Evolutionary conservation across 2,113 vertebrate species (phyloP).

Genomic region (Nothocercus julius): DNA sequence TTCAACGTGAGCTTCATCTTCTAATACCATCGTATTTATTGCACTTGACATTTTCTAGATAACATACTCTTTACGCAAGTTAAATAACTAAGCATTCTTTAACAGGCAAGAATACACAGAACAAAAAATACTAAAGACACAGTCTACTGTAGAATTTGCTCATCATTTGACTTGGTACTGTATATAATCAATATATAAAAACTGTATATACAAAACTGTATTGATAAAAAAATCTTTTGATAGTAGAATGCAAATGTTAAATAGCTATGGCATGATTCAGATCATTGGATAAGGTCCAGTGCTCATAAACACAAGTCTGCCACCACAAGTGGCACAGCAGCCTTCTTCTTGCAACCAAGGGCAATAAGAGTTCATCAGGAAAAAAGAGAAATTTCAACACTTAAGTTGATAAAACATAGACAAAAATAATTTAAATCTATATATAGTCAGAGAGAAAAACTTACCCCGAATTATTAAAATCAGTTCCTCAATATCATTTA

Average conservation of each 20-base stretch:
- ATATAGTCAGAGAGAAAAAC: neutral
- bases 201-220: no score
- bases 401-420: neutral
- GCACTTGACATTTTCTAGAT: neutral
- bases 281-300: neutral
- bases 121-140: neutral
- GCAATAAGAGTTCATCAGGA: neutral
- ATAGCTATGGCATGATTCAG: neutral
- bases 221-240: neutral
- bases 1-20: neutral
- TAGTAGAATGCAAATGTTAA: neutral
- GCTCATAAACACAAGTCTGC: neutral
- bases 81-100: neutral
- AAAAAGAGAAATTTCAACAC: neutral
- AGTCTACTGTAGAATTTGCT: neutral
- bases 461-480: neutral
- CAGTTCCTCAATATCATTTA: neutral
- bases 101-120: neutral
- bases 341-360: neutral
- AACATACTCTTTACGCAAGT: neutral
- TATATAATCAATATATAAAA: no score
- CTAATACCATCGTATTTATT: neutral
- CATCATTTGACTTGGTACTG: neutral
- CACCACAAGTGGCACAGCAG: neutral
- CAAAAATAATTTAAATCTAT: neutral